Evolutionary conservation across 2,797 vertebrate genomes (phyloP), one percentile per base, ranked within the genome.

Genomic region (Ptychobarbus kaznakovi): DNA sequence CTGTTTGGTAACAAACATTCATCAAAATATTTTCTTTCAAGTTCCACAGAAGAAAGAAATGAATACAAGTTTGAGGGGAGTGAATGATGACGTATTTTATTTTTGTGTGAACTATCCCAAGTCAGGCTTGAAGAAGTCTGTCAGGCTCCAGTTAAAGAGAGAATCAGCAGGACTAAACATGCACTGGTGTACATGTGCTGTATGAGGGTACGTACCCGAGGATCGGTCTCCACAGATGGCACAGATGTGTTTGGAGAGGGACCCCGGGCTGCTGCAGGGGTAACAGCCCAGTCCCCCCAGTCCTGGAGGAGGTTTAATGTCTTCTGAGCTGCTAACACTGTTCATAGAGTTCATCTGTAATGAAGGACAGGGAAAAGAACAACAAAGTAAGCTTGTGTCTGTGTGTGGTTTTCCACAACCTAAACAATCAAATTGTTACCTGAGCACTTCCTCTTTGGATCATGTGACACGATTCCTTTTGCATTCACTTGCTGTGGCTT

Each of bases 141-240:
- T 22, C 53, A 6, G 9, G 28, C 32, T 58, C 51, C 6, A 40
- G 58, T 12, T 16, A 65, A 46, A 13, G 18, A 70, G 12, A 81
- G 13, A n/a, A 49, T 63, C 70, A 3, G 72, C 32, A 76, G 38
- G 32, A 66, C 44, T 46, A 66, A 76, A 42, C 13, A 44, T 12
- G 28, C 13, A 4, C 18, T 35, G 1, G 22, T 53, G n/a, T 18
- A 25, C 8, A 7, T 32, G 25, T 68, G 51, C 58, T 70, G 3
- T 56, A 28, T 32, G 53, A n/a, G 63, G 13, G 46, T 13, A 56
- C 73, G 80, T 96, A 98, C 97, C 98, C 95, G 98, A 99, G 83
- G 98, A 98, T 46, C 97, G 96, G 92, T 99, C 98, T 84, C 97
- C 98, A 70, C 98, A 99, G 91, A 99, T 99, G 92, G 97, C 96